These are phyloP conservation scores for Hymenopus coronatus DNA, from an alignment of 2,888 invertebrate genomes.

Conservation along the genomic window DNA sequence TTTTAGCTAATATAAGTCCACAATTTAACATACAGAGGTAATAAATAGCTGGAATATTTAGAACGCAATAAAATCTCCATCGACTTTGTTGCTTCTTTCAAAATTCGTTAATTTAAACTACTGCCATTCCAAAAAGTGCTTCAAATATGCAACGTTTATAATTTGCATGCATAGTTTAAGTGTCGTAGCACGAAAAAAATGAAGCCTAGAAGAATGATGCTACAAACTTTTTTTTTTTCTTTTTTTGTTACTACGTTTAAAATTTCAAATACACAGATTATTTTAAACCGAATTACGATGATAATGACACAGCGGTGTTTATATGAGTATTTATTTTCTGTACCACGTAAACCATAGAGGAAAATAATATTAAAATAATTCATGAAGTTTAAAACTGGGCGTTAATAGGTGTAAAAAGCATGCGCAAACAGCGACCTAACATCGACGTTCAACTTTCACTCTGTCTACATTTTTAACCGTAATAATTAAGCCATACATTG, in stretches of 20 bases:
- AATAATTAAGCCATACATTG: not conserved
- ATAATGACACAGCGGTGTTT: not conserved
- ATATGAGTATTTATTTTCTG: not conserved
- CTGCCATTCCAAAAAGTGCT: not conserved
- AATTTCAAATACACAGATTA: not conserved
- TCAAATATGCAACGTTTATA: not conserved
- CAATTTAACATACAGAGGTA: not conserved
- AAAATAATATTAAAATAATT: not conserved
- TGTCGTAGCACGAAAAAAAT: not conserved
- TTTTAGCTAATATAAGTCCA: not conserved
- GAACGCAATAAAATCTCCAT: not conserved
- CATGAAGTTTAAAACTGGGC: not conserved
- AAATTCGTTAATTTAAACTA: not conserved
- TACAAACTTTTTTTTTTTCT: not conserved
- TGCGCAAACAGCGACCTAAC: not conserved
- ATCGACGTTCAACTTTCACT: not conserved
- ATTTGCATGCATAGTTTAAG: not conserved
- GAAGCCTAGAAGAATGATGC: not conserved
- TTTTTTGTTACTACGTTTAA: not conserved
- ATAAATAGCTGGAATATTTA: not conserved
- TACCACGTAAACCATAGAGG: not conserved
- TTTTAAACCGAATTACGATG: not conserved
- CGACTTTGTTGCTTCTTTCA: not conserved
- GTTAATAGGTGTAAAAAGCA: not conserved
- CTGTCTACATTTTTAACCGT: not conserved